phyloP scores from a whole-genome alignment of 2,113 vertebrate genomes.

The Axis porcinus region DNA sequence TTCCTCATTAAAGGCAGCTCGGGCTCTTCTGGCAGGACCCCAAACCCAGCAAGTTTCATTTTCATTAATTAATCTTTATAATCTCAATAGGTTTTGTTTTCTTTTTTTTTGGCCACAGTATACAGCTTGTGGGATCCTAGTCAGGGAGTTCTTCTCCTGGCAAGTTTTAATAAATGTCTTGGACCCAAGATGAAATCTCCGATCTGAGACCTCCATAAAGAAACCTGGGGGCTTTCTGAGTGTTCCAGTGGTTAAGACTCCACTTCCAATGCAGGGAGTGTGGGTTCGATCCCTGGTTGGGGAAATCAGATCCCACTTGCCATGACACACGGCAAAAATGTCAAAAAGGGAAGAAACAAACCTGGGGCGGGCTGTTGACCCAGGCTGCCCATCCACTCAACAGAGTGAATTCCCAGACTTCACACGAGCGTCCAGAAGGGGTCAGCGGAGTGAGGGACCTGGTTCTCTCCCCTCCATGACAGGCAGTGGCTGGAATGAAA shows the following conservation, averaged over 20 bases:
- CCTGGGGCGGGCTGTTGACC: rapidly evolving
- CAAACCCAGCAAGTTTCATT: background rate
- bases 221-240: background rate
- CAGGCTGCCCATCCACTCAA: background rate
- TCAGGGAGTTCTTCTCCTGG: background rate
- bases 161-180: no score
- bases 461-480: background rate
- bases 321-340: background rate
- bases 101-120: background rate
- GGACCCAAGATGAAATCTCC: background rate
- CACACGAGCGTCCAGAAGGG: background rate
- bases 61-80: background rate
- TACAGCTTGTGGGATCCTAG: background rate
- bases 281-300: background rate
- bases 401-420: background rate
- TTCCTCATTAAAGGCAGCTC: background rate
- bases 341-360: background rate
- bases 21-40: background rate
- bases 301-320: background rate
- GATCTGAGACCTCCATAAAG: background rate
- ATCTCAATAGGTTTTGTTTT: background rate
- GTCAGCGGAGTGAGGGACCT: background rate
- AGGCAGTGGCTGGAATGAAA: background rate
- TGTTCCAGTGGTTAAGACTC: background rate
- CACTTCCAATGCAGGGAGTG: background rate